Evolutionary conservation across 2,113 vertebrate genomes (phyloP), one percentile per base, ranked within the genome.

Genomic region (Datnioides undecimradiatus): DNA sequence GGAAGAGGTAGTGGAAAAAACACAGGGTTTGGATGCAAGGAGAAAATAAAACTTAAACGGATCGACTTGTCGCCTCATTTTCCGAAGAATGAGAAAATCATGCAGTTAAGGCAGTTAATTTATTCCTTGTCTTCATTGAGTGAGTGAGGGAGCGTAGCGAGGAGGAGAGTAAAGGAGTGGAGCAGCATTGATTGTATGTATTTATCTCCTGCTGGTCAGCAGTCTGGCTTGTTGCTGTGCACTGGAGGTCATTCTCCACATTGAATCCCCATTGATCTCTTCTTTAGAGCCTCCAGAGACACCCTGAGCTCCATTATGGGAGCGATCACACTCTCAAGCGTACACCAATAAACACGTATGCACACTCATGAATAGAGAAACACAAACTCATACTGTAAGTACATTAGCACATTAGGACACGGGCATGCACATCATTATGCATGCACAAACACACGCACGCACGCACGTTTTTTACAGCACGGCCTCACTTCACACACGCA

Each of bases 171-270:
- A 52, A 76, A 81, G 79, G 76, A 88, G 85, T 41, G 52, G 33
- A 63, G 73, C 76, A 25, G 76, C 82, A 85, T 94, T 85, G 90
- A 93, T 92, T 92, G 79, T 81, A 90, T 87, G 88, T 91, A 91
- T 93, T 92, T 94, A 92, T 93, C 92, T 86, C 88, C 76, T 33
- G 46, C 80, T 90, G 91, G 91, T 94, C 93, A 93, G 93, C 91
- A 93, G 86, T 90, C 91, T 88, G 89, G 87, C 79, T 74, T 73
- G 86, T 90, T 77, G 90, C 89, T 85, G 74, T 90, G 77, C 80
- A 73, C 83, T 68, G 85, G 80, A 93, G 91, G 89, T 79, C 87
- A 88, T 92, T 88, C 73, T 83, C 84, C 66, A 84, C 88, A 89
- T 68, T 80, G 88, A 92, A 95, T 87, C 67, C 82, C 76, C 85